Conservation (phyloP, 30 jellyfish, hydroid and myxozoan species). For the Rhopilema esculentum region DNA sequence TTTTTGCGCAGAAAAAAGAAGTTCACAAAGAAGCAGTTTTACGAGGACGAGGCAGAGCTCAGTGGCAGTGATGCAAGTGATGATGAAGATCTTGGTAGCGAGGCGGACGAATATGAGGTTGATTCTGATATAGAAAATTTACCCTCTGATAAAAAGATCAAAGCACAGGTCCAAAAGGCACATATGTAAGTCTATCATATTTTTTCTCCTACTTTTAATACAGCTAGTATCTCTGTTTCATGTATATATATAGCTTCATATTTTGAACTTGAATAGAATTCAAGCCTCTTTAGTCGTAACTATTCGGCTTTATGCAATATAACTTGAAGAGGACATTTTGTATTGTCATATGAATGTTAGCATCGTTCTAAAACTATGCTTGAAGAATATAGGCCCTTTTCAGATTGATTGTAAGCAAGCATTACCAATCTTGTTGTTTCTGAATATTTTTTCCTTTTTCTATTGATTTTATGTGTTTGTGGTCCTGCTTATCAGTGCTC, state of each 20-base stretch:
- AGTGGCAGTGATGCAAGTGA: constrained; percentile 95
- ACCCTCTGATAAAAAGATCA: constrained; percentile 73
- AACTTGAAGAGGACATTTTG: too few relatives aligned
- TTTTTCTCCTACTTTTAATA: not conserved
- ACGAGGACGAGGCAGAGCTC: constrained; percentile 93
- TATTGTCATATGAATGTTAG: too few relatives aligned
- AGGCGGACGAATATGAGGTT: constrained; percentile 87
- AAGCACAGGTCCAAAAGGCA: constrained; percentile 83
- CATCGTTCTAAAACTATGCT: too few relatives aligned
- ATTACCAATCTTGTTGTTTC: too few relatives aligned
- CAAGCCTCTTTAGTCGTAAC: too few relatives aligned
- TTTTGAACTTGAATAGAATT: not conserved
- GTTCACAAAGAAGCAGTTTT: constrained; percentile 71
- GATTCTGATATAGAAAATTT: constrained; percentile 83
- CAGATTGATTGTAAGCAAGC: too few relatives aligned
- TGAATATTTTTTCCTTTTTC: too few relatives aligned
- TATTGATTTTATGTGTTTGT: too few relatives aligned
- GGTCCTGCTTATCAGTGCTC: too few relatives aligned
- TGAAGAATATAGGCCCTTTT: too few relatives aligned
- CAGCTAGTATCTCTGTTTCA: not conserved
- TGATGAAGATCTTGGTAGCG: constrained; percentile 96
- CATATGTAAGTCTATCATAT: constrained; percentile 80
- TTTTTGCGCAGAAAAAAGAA: constrained; percentile 25
- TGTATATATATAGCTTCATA: too few relatives aligned
- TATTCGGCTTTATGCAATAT: too few relatives aligned